Evolutionary conservation across 2,113 vertebrate species (phyloP).

Genomic region (Diadophis punctatus): DNA sequence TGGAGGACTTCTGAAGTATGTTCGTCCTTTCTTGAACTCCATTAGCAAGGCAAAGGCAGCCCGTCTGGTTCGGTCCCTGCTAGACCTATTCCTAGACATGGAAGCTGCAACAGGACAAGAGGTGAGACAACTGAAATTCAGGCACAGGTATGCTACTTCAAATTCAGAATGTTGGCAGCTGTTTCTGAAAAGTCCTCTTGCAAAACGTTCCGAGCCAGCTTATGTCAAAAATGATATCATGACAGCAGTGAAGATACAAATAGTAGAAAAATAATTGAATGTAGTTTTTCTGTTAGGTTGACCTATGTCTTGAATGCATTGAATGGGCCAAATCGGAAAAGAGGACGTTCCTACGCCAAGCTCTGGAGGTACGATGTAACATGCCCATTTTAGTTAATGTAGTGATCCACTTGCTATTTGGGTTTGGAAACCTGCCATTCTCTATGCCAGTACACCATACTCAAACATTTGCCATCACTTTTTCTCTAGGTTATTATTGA

Average conservation of each 20-base stretch:
- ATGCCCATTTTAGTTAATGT: fast-evolving
- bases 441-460: not conserved
- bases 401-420: not conserved
- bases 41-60: slow-evolving; percentile 94
- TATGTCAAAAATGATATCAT: not conserved
- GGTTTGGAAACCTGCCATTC: not conserved
- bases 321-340: slow-evolving; percentile 99
- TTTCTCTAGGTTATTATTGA: not conserved
- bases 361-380: slow-evolving; percentile 80
- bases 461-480: not conserved
- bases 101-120: slow-evolving; percentile 98
- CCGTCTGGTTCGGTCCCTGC: slow-evolving; percentile 89
- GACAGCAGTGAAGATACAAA: not conserved
- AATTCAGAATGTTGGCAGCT: not conserved
- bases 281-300: slow-evolving; percentile 65
- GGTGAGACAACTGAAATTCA: slow-evolving; percentile 65
- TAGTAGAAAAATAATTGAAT: not conserved
- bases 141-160: not conserved
- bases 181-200: not conserved
- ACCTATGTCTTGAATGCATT: slow-evolving; percentile 97
- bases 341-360: slow-evolving; percentile 96
- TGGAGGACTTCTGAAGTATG: slow-evolving; percentile 95
- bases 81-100: slow-evolving; percentile 98
- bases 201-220: not conserved
- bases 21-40: slow-evolving; percentile 95